Evolutionary conservation across 2,797 vertebrate genomes (phyloP), one percentile per base, ranked within the genome.

Genomic region (Sardinella longiceps): DNA sequence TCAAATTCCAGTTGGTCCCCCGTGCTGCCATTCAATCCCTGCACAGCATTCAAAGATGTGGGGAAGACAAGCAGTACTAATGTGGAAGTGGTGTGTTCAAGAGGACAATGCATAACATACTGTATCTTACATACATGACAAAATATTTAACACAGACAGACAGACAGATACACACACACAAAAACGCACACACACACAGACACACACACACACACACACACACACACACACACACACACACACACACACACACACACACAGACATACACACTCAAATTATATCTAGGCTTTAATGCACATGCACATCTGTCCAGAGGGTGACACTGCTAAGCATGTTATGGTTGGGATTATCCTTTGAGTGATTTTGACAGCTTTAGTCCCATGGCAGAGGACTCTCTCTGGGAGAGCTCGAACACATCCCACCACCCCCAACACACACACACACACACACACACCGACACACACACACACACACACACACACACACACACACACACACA

Each of bases 401-500:
- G 33, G 33, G 66, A 74, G 66, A 39, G 33, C 66, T 37, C 28
- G 4, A 30, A 33, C 30, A 14, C 63, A 0, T 18, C 28, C 28
- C 25, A 11, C 25, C 58, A 25, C 63, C 63, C 30, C 1, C 50
- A 7, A 82, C 58, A 53, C 63, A 60, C 14, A 82, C 58, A 53
- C 63, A 60, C 39, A 74, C 70, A 53, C 80, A 7, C 2, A 7
- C 7, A 48, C 12, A 14, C 50, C 50, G 23, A 82, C 63, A 48
- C 33, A 80, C 15, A 82, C 60, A 56, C 80, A 77, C 50, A 70
- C 81, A 50, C 80, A 37, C 84, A 63, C 51, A 45, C 51, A 28
- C 46, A 30, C 48, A 80, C 81, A 53, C 81, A 58, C 80, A 30
- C 80, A 84, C 15, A n/a, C n/a, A n/a, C n/a, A n/a, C n/a, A n/a